Evolutionary conservation across 2,888 invertebrate species (phyloP).

Genomic region (Schizotus pectinicornis): DNA sequence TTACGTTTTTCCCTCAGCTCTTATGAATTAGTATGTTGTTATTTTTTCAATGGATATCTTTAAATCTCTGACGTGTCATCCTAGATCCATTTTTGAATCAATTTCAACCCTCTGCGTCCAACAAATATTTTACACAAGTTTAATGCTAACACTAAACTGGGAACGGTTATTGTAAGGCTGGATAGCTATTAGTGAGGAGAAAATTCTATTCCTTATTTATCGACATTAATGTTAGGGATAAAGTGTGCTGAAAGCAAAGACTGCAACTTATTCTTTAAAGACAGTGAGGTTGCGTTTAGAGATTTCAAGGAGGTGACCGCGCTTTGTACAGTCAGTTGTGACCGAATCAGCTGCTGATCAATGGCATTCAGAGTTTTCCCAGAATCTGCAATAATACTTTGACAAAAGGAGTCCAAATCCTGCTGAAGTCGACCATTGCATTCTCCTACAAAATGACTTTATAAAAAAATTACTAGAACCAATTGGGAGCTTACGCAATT

Average conservation of each 20-base stretch:
- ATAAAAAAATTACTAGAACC: constrained; percentile 7
- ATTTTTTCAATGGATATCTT: too few relatives aligned
- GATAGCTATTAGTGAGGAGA: not conserved
- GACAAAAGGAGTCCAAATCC: constrained; percentile 46
- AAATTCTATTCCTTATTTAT: constrained; percentile 13
- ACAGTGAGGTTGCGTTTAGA: constrained; percentile 49
- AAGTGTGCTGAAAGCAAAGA: constrained; percentile 51
- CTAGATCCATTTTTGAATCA: too few relatives aligned
- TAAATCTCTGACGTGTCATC: too few relatives aligned
- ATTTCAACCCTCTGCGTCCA: too few relatives aligned
- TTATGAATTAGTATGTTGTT: too few relatives aligned
- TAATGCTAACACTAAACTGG: not conserved
- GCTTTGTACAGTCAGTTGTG: constrained; percentile 53
- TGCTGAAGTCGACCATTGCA: constrained; percentile 48
- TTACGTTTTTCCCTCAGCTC: too few relatives aligned
- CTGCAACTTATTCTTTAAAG: constrained; percentile 51
- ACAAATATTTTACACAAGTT: too few relatives aligned
- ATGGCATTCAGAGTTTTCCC: constrained; percentile 46
- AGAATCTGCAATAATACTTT: constrained; percentile 46
- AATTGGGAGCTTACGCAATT: constrained; percentile 44
- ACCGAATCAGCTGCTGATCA: constrained; percentile 53
- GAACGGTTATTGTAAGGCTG: constrained; percentile 2
- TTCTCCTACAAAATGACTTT: constrained; percentile 48
- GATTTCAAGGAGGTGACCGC: constrained; percentile 52
- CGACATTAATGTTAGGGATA: constrained; percentile 47